phyloP scores from a whole-genome alignment of 2,113 vertebrate species.

The Pelecanoides urinatrix region DNA sequence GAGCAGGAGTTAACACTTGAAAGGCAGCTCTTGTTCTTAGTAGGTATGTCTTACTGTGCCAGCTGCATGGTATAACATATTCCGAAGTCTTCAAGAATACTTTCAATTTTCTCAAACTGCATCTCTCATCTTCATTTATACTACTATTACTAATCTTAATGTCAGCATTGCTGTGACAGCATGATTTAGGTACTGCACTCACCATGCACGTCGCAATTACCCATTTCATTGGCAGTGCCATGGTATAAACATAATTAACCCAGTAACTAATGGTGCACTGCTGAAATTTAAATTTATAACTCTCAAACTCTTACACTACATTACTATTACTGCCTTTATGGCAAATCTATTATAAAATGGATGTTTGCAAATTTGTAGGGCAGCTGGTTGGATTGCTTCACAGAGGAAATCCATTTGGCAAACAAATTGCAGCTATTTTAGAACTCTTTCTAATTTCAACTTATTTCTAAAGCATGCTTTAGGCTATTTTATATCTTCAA shows the following conservation, averaged over 20 bases:
- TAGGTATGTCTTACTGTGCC: neutral
- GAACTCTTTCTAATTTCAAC: neutral
- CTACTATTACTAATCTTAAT: neutral
- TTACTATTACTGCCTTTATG: neutral
- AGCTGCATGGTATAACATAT: neutral
- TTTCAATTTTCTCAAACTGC: neutral
- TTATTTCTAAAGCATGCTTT: neutral
- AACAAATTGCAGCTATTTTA: slow-evolving; percentile 24
- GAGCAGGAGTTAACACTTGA: neutral
- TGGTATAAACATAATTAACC: neutral
- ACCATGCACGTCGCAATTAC: neutral
- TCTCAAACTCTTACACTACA: neutral
- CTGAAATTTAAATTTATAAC: neutral
- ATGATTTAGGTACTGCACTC: neutral
- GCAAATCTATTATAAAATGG: neutral
- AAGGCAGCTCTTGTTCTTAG: neutral
- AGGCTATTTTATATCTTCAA: neutral
- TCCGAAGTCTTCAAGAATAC: neutral
- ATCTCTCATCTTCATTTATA: neutral
- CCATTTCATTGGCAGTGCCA: neutral
- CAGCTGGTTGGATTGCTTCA: neutral
- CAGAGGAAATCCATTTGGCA: neutral
- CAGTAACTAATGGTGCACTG: neutral
- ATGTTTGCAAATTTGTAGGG: neutral
- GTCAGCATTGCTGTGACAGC: neutral